Percentiles rank a stretch among this genome's conserved stretches.
These are phyloP conservation scores for Phaenicophaeus curvirostris DNA, from an alignment of 2,797 vertebrate species.

Conservation along the genomic window DNA sequence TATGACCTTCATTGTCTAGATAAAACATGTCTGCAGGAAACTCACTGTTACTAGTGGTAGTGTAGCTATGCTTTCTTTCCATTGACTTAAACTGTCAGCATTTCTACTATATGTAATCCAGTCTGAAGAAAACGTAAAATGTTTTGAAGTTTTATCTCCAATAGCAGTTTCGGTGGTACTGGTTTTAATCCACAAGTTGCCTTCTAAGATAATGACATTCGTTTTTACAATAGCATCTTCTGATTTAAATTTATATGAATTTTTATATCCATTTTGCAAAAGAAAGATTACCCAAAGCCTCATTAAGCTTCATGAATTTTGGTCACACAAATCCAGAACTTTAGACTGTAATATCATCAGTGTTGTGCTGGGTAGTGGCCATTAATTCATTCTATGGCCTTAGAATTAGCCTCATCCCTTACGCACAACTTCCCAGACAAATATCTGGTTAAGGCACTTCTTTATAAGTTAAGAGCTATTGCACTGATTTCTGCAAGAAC, in stretches of 20 bases:
- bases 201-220: not conserved
- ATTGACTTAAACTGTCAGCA: not conserved
- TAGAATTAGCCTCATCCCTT: not conserved
- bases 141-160: not conserved
- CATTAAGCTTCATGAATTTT: slow-evolving; percentile 48
- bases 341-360: slow-evolving; percentile 29
- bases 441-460: not conserved
- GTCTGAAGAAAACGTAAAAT: not conserved
- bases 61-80: not conserved
- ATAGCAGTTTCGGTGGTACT: not conserved
- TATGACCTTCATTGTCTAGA: not conserved
- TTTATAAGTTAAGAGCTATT: not conserved
- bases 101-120: not conserved
- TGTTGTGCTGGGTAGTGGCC: not conserved
- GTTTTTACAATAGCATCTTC: not conserved
- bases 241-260: not conserved
- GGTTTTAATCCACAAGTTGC: not conserved
- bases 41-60: not conserved
- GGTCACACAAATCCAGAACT: slow-evolving; percentile 38
- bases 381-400: not conserved
- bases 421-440: not conserved
- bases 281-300: slow-evolving; percentile 13
- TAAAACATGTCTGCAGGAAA: not conserved
- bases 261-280: not conserved
- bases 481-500: not conserved